These are phyloP conservation scores for Tenebrio molitor DNA, from an alignment of 1,140 invertebrate species.

Conservation along the genomic window DNA sequence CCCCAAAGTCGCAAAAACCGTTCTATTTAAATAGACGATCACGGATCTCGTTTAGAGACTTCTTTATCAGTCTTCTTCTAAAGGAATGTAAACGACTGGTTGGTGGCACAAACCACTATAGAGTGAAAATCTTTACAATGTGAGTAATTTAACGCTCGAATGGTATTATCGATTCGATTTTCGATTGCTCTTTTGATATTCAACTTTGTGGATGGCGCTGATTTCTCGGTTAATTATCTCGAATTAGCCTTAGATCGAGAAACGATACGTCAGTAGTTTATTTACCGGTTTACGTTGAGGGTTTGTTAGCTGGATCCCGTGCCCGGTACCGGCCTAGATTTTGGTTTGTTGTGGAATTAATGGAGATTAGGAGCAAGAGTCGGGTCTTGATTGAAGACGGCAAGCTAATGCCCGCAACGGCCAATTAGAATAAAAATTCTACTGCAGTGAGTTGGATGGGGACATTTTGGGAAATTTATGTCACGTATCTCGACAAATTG, in stretches of 20 bases:
- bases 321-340: conserved; percentile 25
- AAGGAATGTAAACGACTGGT: conserved; percentile 23
- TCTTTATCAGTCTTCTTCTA: conserved; percentile 27
- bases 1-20: conserved; percentile 25
- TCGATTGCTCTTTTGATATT: too few species aligned
- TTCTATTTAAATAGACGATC: conserved; percentile 30
- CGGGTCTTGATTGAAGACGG: conserved; percentile 36
- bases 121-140: conserved; percentile 29
- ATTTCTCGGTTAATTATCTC: too few species aligned
- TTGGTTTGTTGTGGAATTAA: conserved; percentile 32
- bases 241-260: too few species aligned
- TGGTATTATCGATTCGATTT: background rate
- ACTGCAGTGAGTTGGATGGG: conserved; percentile 7
- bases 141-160: conserved; percentile 11
- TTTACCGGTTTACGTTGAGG: conserved; percentile 24
- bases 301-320: conserved; percentile 8
- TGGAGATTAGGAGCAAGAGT: conserved; percentile 25
- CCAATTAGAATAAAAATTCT: conserved; percentile 38
- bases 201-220: too few species aligned
- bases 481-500: conserved; percentile 30
- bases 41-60: conserved; percentile 33
- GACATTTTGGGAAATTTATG: conserved; percentile 29
- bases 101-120: conserved; percentile 9
- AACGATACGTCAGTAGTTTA: conserved; percentile 27
- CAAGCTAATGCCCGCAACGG: conserved; percentile 19